Evolutionary conservation across 2,797 vertebrate species (phyloP).

Genomic region (Esox lucius): DNA sequence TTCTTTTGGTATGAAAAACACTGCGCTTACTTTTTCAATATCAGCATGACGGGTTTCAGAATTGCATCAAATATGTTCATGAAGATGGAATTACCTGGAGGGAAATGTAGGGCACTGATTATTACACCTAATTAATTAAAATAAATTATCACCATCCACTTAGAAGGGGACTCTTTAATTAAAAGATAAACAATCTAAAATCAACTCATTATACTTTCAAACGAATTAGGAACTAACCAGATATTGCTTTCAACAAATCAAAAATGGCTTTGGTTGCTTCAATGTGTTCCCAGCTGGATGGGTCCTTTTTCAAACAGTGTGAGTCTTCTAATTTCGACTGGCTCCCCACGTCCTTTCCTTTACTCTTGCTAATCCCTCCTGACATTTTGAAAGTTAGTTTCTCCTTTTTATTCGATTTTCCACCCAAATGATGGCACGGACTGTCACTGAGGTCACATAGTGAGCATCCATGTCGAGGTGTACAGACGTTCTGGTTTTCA

Average conservation of each 20-base stretch:
- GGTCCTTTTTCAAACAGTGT: constrained; percentile 47
- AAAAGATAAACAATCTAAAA: background rate
- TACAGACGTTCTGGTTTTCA: constrained; percentile 19
- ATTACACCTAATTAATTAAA: background rate
- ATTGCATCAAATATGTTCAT: constrained; percentile 72
- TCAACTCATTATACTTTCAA: too few relatives aligned
- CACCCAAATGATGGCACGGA: constrained; percentile 19
- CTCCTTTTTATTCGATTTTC: constrained; percentile 57
- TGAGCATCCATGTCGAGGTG: constrained; percentile 25
- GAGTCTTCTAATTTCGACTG: constrained; percentile 50
- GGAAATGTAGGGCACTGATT: constrained; percentile 1
- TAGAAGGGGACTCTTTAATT: background rate
- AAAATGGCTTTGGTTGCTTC: constrained; percentile 76
- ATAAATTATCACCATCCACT: too few relatives aligned
- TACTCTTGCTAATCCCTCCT: constrained; percentile 36
- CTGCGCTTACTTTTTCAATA: constrained; percentile 74
- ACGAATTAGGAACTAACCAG: constrained; percentile 62
- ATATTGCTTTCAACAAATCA: constrained; percentile 80
- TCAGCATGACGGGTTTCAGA: constrained; percentile 70
- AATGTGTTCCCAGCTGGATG: constrained; percentile 60
- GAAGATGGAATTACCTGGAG: constrained; percentile 73
- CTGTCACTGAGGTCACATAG: constrained; percentile 32
- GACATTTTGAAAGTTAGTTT: constrained; percentile 48
- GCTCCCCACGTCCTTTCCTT: constrained; percentile 55
- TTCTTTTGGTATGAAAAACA: background rate